phyloP scores from a whole-genome alignment of 2,113 vertebrate genomes.

The Euleptes europaea region DNA sequence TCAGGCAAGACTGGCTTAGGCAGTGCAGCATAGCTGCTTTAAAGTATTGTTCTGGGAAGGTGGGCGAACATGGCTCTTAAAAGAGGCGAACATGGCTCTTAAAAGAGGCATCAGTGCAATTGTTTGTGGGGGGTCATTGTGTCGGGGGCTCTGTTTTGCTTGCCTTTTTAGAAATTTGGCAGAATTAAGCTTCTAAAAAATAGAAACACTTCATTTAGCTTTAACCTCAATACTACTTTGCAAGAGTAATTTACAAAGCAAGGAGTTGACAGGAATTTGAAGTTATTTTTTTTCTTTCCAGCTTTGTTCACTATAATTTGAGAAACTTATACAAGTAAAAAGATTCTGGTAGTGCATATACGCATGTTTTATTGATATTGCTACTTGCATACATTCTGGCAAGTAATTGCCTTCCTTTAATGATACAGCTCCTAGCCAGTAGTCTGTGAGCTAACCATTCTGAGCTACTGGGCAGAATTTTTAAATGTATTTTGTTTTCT shows the following conservation, averaged over 20 bases:
- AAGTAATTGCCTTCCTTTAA: no score
- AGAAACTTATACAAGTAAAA: no score
- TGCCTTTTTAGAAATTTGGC: not conserved
- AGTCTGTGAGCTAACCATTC: no score
- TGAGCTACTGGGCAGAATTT: no score
- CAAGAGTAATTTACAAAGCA: not conserved
- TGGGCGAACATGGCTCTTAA: not conserved
- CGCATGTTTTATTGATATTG: no score
- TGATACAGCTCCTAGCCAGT: no score
- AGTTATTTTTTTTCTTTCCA: not conserved
- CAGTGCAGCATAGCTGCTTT: not conserved
- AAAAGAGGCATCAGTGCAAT: not conserved
- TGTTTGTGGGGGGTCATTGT: not conserved
- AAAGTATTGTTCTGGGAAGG: not conserved
- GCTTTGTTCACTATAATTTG: not conserved
- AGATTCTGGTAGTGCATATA: no score
- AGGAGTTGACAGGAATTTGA: not conserved
- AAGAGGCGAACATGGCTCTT: no score
- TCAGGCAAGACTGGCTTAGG: not conserved
- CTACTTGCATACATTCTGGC: no score
- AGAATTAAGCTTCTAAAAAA: conserved; percentile 1
- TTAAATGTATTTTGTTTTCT: no score
- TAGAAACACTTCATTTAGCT: not conserved
- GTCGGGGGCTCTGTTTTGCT: not conserved
- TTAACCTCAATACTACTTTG: not conserved